Conservation (phyloP, 1,140 invertebrate species). For the Reticulitermes speratus region DNA sequence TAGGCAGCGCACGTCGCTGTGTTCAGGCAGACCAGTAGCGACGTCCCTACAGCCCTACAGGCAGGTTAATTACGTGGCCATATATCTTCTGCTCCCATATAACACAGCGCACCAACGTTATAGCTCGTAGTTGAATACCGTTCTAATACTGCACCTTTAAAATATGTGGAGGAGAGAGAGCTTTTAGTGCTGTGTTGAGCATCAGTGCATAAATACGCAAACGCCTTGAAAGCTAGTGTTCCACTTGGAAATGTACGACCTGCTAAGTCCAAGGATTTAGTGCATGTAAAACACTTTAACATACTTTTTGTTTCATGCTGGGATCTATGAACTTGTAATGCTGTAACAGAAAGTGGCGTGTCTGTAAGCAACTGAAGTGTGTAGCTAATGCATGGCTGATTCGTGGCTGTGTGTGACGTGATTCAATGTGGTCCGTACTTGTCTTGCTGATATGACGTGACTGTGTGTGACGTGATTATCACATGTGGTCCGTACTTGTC, state of each 20-base stretch:
- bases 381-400: too few species aligned
- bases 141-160: conserved; percentile 4
- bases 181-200: neutral
- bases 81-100: neutral
- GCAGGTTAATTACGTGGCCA: conserved; percentile 8
- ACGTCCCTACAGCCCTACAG: neutral
- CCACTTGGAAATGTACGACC: neutral
- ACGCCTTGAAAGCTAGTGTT: neutral
- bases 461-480: too few species aligned
- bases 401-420: too few species aligned
- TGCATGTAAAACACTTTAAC: neutral
- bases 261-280: neutral
- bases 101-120: neutral
- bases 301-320: neutral
- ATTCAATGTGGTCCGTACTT: too few species aligned
- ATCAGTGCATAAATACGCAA: neutral
- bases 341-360: too few species aligned
- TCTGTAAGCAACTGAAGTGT: too few species aligned
- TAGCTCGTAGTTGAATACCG: neutral
- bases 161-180: neutral
- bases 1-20: neutral
- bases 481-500: too few species aligned
- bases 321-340: neutral
- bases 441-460: too few species aligned
- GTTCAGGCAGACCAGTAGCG: neutral